A percentile compares a stretch with the other conserved stretches of the same genome.
phyloP scores from a whole-genome alignment of 1,140 invertebrate species.

The Copidosoma floridanum region DNA sequence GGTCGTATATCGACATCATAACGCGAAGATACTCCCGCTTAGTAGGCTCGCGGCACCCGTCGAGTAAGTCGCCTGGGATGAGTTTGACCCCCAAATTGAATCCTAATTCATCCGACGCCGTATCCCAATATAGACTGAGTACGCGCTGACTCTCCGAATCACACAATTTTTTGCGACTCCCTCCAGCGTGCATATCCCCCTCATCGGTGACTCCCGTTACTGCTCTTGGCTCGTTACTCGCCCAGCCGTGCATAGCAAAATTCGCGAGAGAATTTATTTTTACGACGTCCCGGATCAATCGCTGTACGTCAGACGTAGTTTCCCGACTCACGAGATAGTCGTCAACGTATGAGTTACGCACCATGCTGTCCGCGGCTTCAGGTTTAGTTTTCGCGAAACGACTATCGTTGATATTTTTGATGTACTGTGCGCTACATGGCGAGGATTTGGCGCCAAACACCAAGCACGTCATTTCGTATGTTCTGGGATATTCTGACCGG shows the following conservation, averaged over 20 bases:
- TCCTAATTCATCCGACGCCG: background rate
- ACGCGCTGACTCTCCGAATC: background rate
- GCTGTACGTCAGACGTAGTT: background rate
- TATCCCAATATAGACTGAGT: background rate
- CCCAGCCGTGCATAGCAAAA: background rate
- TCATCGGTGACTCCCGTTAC: background rate
- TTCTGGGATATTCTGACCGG: constrained; percentile 2
- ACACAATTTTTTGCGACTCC: background rate
- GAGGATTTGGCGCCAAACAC: constrained; percentile 44
- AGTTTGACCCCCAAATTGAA: background rate
- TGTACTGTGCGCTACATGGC: constrained; percentile 34
- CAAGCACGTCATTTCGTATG: constrained; percentile 38
- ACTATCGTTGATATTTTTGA: constrained; percentile 34
- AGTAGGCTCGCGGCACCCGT: background rate
- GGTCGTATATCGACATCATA: background rate
- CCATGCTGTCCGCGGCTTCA: background rate
- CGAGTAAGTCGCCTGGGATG: background rate
- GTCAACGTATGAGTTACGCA: background rate
- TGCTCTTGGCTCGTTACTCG: background rate
- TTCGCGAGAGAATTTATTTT: background rate
- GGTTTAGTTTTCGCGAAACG: background rate
- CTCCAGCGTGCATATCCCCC: background rate
- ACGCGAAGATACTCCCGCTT: background rate
- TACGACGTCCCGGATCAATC: background rate
- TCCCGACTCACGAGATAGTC: background rate